Evolutionary conservation across 2,113 vertebrate genomes (phyloP).

Genomic region (Hippopotamus amphibius): DNA sequence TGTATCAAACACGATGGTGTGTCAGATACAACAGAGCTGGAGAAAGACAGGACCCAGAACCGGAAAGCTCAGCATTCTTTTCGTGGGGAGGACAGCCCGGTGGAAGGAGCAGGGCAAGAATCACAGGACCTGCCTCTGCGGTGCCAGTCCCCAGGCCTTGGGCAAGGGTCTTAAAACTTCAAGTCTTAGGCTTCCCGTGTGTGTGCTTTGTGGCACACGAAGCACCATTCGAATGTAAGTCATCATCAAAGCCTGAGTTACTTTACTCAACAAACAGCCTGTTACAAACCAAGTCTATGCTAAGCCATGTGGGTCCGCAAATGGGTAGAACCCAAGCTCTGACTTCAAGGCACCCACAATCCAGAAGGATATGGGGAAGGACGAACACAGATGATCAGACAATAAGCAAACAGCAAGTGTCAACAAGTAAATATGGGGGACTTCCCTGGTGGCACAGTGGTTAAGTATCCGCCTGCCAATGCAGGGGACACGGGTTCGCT

Average conservation of each 20-base stretch:
- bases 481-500: too few species aligned
- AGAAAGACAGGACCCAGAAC: background rate
- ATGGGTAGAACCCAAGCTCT: background rate
- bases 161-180: background rate
- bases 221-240: background rate
- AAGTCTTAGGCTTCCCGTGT: background rate
- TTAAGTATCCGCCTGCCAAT: too few species aligned
- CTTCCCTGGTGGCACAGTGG: too few species aligned
- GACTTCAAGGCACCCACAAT: background rate
- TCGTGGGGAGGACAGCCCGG: background rate
- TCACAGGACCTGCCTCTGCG: background rate
- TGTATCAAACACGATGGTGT: background rate
- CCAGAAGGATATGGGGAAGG: background rate
- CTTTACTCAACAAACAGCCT: background rate
- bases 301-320: background rate
- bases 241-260: background rate
- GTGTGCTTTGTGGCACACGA: background rate
- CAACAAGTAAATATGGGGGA: background rate
- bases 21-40: background rate
- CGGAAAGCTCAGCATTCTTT: background rate
- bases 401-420: background rate
- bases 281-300: background rate
- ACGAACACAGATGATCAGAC: background rate
- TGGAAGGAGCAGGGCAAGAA: background rate
- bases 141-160: fast-evolving